phyloP scores from a whole-genome alignment of 2,888 invertebrate genomes.

The Drosophila silvestris region DNA sequence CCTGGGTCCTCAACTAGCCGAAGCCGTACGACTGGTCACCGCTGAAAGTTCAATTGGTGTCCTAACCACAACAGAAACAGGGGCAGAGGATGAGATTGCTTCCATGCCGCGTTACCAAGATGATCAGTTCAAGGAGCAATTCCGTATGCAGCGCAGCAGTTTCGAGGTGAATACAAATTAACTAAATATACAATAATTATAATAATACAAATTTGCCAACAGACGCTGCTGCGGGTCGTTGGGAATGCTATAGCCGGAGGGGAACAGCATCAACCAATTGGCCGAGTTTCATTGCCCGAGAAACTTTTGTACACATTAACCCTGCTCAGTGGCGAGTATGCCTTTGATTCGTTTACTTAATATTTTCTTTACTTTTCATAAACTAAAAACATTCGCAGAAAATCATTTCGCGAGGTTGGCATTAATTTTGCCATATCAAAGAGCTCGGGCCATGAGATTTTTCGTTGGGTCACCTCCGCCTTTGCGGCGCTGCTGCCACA shows the following conservation, averaged over 20 bases:
- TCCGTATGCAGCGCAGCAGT: conserved; percentile 54
- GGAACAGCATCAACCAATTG: conserved; percentile 41
- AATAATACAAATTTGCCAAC: background rate
- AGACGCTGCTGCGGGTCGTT: conserved; percentile 39
- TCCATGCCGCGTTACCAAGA: conserved; percentile 20
- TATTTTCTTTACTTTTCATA: background rate
- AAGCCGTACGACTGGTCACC: conserved; percentile 39
- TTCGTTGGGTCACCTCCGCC: conserved; percentile 48
- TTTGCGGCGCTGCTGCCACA: conserved; percentile 40
- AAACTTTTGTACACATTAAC: conserved; percentile 50
- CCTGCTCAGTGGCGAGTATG: conserved; percentile 53
- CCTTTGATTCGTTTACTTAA: background rate
- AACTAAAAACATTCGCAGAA: conserved; percentile 17
- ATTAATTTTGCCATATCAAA: conserved; percentile 54
- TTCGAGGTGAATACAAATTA: conserved; percentile 36
- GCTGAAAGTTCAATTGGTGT: conserved; percentile 19
- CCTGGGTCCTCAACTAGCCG: conserved; percentile 34
- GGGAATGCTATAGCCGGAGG: conserved; percentile 30
- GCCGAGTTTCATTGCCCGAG: conserved; percentile 39
- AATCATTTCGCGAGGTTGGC: conserved; percentile 57
- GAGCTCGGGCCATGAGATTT: conserved; percentile 58
- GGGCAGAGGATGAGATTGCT: background rate
- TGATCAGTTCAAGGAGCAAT: conserved; percentile 55
- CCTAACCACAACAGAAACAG: background rate
- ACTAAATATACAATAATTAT: background rate